Evolutionary conservation across 2,113 vertebrate genomes (phyloP), one percentile per base, ranked within the genome.

Genomic region (Misgurnus anguillicaudatus): DNA sequence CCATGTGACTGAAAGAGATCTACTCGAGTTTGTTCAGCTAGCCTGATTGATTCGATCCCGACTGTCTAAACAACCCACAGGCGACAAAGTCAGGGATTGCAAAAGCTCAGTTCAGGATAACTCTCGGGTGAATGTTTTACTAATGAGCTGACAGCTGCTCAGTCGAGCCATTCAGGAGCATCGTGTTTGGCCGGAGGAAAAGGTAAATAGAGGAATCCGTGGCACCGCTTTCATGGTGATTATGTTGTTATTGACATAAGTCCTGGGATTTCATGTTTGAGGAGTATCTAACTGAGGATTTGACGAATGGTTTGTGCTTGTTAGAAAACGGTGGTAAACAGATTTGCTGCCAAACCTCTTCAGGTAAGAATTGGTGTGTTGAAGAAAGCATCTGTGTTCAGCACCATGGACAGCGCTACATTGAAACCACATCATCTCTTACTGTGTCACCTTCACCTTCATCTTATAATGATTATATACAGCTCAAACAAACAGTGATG

Each of bases 381-480:
- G 24, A 36, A 31, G 10, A 65, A 9, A 13, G n/a, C n/a, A 67
- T 70, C 36, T 51, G 66, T 42, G n/a, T 65, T 83, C 82, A 83
- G 77, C 48, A 83, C 82, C 82, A 31, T 66, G 82, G 77, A 83
- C 77, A 83, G 82, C 38, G 4, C 60, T n/a, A 21, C 19, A 45
- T 6, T 41, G 42, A 19, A 66, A 38, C n/a, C 57, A 31, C n/a
- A 24, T 19, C 51, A 17, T 70, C 39, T 47, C 3, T 41, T 68
- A 41, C 58, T 16, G 19, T 57, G 13, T 41, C n/a, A 71, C 16
- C 21, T 47, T 38, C 60, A 55, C 14, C 24, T 24, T 14, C 5
- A 73, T 73, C 70, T 41, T 57, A 19, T 62, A 31, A 31, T 31
- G 24, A 31, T 31, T 31, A 31, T 3, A 31, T 31, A 31, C 24